Percentiles rank a stretch among this genome's conserved stretches.
Conservation (phyloP, 2,113 vertebrate species). For the Synchiropus splendidus region DNA sequence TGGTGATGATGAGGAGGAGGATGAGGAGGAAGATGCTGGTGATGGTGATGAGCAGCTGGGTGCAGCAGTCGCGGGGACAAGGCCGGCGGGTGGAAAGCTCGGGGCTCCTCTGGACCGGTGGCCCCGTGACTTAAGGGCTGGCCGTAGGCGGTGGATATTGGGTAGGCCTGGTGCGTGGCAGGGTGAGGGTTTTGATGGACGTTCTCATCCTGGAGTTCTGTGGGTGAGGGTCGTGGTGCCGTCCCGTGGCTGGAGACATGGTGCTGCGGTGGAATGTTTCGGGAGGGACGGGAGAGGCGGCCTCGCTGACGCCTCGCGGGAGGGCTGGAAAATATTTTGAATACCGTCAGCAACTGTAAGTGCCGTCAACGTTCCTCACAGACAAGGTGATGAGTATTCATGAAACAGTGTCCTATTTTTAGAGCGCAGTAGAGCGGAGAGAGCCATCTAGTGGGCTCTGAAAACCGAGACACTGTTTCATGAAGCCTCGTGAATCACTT, state of each 20-base stretch:
- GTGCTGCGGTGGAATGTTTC: slow-evolving; percentile 77
- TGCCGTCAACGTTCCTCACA: no score
- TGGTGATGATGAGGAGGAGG: slow-evolving; percentile 72
- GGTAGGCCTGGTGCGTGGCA: slow-evolving; percentile 52
- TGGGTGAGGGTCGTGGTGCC: slow-evolving; percentile 29
- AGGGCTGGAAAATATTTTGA: slow-evolving; percentile 61
- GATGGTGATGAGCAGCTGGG: slow-evolving; percentile 78
- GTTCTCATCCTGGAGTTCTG: slow-evolving; percentile 83
- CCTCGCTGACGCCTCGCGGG: slow-evolving; percentile 86
- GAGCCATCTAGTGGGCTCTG: no score
- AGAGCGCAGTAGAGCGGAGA: no score
- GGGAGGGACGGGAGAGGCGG: slow-evolving; percentile 81
- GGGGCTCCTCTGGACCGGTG: slow-evolving; percentile 78
- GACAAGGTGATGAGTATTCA: no score
- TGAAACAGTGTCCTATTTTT: no score
- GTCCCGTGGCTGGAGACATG: slow-evolving; percentile 51
- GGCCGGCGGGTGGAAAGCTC: slow-evolving; percentile 88
- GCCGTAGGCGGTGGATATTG: slow-evolving; percentile 67
- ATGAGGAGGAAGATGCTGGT: slow-evolving; percentile 15
- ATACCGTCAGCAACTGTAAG: no score
- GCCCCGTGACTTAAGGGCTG: slow-evolving; percentile 69
- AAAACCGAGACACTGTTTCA: no score
- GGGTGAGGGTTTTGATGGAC: slow-evolving; percentile 62
- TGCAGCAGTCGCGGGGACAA: slow-evolving; percentile 87
- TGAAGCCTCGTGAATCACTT: no score